Evolutionary conservation across 2,888 invertebrate genomes (phyloP).

Genomic region (Aradus depressus): DNA sequence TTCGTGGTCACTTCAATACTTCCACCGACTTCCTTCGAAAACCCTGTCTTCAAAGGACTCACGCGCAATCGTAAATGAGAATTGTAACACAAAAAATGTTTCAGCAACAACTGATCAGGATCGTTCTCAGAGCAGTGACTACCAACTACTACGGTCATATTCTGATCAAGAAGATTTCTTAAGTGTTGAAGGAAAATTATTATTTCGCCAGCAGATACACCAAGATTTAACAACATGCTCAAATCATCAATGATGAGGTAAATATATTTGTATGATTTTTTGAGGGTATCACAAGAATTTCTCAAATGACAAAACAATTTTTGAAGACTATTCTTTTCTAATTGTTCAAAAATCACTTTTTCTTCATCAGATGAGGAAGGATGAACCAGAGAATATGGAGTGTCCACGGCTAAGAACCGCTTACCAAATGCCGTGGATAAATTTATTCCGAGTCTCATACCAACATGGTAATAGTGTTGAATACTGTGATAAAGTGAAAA

Average conservation of each 20-base stretch:
- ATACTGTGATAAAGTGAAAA: constrained; percentile 18
- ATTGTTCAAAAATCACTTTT: not conserved
- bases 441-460: constrained; percentile 24
- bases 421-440: constrained; percentile 12
- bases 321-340: not conserved
- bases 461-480: constrained; percentile 22
- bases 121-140: constrained; percentile 19
- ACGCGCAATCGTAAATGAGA: constrained; percentile 20
- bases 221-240: constrained; percentile 20
- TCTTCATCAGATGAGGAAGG: not conserved
- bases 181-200: constrained; percentile 19
- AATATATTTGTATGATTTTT: constrained; percentile 8
- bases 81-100: constrained; percentile 13
- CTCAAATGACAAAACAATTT: constrained; percentile 10
- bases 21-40: constrained; percentile 24
- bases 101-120: constrained; percentile 18
- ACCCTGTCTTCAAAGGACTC: constrained; percentile 22
- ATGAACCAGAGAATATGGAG: not conserved
- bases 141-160: constrained; percentile 16
- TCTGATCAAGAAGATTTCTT: constrained; percentile 3
- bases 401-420: constrained; percentile 2
- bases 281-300: constrained; percentile 13
- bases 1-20: constrained; percentile 17
- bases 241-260: constrained; percentile 23
- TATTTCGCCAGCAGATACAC: constrained; percentile 5